phyloP scores from a whole-genome alignment of 2,888 invertebrate genomes.

The Nematopogon swammerdamellus region DNA sequence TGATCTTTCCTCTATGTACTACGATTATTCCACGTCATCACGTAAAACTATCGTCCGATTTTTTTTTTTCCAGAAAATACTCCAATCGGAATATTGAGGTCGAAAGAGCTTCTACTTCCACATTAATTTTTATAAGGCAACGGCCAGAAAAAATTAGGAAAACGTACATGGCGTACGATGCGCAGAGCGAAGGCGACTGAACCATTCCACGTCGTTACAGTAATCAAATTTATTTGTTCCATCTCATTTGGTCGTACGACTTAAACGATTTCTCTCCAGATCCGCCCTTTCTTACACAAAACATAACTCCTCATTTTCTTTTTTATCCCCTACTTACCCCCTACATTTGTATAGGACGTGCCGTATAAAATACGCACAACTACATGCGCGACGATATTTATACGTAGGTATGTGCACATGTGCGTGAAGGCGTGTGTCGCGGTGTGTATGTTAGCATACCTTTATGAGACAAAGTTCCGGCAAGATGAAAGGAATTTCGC shows the following conservation, averaged over 20 bases:
- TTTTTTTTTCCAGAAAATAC: too few relatives aligned
- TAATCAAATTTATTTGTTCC: conserved; percentile 58
- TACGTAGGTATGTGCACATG: too few relatives aligned
- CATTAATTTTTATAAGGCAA: too few relatives aligned
- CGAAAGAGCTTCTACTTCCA: too few relatives aligned
- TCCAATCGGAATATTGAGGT: too few relatives aligned
- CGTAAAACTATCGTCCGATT: too few relatives aligned
- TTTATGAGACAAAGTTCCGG: background rate
- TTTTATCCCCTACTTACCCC: conserved; percentile 50
- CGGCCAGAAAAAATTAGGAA: too few relatives aligned
- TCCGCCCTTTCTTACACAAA: conserved; percentile 56
- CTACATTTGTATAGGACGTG: conserved; percentile 2
- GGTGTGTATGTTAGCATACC: background rate
- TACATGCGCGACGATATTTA: background rate
- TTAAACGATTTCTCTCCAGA: conserved; percentile 54
- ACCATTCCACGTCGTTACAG: conserved; percentile 53
- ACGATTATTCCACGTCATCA: too few relatives aligned
- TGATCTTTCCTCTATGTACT: too few relatives aligned
- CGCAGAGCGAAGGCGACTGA: conserved; percentile 11
- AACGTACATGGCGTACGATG: too few relatives aligned
- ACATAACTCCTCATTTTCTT: conserved; percentile 58
- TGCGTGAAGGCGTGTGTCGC: too few relatives aligned
- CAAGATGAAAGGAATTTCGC: background rate
- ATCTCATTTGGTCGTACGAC: conserved; percentile 51
- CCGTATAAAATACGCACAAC: conserved; percentile 1